Base-by-base conservation (phyloP, 2,797 vertebrate species). In the Vireo griseus region DNA sequence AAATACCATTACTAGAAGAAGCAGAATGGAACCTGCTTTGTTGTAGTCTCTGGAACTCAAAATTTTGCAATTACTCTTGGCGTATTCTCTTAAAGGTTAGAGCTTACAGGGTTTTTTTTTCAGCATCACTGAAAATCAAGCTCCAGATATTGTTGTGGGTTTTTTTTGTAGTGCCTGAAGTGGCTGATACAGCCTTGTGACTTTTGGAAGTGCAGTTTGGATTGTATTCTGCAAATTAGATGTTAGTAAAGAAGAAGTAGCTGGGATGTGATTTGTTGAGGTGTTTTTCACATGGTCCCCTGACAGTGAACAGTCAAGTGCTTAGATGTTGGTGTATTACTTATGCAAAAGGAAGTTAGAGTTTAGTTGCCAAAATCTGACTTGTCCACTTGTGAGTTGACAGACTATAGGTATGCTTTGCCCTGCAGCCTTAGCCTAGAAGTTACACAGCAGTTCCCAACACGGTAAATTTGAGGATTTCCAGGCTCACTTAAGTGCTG, bases 401-500 rank as follows among this genome's bases (percentile, higher is more conserved):
- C 11, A 8, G 68, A 58, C 26, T 59, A 25, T 74, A 87, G 74
- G 72, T 88, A 26, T 55, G 26, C 48, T 71, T 90, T 84, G n/a
- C 45, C 35, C 61, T 71, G 57, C 82, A 84, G 71, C 67, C 42
- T 81, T 57, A 79, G 51, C 52, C 50, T 94, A 47, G 65, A 42
- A 89, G 61, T 92, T 77, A 31, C 2, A 1, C 74, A 87, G 86
- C 77, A 57, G 55, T 82, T 93, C 45, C 45, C 16, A 14, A 15
- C 63, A 61, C 18, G 20, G 86, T 85, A 82, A 85, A 79, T 79
- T 67, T 93, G 88, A 97, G 93, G 92, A 89, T 86, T 83, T 93
- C 93, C 92, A 95, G 92, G 81, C 86, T 89, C 75, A 42, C 85
- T 93, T 92, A 92, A 80, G 52, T 92, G 72, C 88, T 97, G 88